Evolutionary conservation across 1,140 invertebrate genomes (phyloP), one percentile per base, ranked within the genome.

Genomic region (Diorhabda sublineata): DNA sequence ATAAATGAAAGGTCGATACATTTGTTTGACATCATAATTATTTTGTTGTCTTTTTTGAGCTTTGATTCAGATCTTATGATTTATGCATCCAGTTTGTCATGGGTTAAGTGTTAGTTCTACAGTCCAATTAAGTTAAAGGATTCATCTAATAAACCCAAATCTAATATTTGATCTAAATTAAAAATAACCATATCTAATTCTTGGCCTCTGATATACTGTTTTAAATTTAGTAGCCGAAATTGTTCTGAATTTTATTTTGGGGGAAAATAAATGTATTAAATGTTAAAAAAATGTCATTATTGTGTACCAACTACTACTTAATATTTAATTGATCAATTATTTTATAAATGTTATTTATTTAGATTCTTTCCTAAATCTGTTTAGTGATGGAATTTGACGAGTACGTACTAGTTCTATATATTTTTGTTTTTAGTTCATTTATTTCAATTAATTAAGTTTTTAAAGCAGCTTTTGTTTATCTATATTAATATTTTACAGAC

Each of bases 351-450:
- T 42, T 62, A 61, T 63, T 61, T 60, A 60, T 60, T 60, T 42
- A n/a, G 8, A 4, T 42, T 42, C 47, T 45, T 42, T 66, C 66
- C 45, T 42, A 69, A 69, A 60, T 61, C 60, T 65, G 59, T 65
- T 66, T 58, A 66, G 43, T 43, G 45, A 64, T 26, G n/a, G 26
- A 64, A n/a, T 45, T 69, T 69, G 68, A 69, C 68, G 63, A 69
- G 68, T 69, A 69, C 64, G 60, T 26, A 66, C 64, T 66, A 66
- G 63, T 69, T 66, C 9, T 60, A 64, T 52, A 64, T 45, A 61
- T 61, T 42, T 8, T 52, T 11, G 9, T 47, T 57, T 59, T 41
- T 65, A 7, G 66, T 52, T 64, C 52, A 41, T 69, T 52, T 64
- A 61, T 26, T 26, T 26, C 26, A 26, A 26, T 26, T 26, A 26